Evolutionary conservation across 2,113 vertebrate genomes (phyloP), one percentile per base, ranked within the genome.

Genomic region (Poecile atricapillus): DNA sequence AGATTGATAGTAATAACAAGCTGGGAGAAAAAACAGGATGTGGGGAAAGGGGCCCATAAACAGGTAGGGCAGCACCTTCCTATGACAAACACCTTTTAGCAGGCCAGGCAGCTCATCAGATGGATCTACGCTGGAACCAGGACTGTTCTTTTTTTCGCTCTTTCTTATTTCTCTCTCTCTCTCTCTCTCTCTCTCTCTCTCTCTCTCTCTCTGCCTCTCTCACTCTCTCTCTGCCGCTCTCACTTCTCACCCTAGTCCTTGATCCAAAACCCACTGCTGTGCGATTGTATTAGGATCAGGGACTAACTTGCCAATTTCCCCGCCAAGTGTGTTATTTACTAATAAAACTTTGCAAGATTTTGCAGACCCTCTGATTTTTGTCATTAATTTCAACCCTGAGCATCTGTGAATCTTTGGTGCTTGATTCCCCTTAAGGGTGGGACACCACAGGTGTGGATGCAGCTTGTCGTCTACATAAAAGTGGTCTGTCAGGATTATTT

Each of bases 341-440:
- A 52, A 59, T 30, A 65, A 52, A 74, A 67, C 18, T 52, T 59
- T 5, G 10, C 7, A 44, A 65, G 19, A 2, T 59, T 59, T 39
- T 74, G 33, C 13, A 28, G 13, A 67, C 5, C 2, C 19, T 59
- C 68, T 81, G 44, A 52, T 17, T 67, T 67, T 74, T 59, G 44
- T 37, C 5, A 15, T 39, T 67, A 19, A 37, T 82, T 82, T 82
- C 52, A 52, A 18, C 23, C 19, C 25, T 37, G 9, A 89, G 20
- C 19, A 21, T 52, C 33, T 52, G 17, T 23, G 33, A 46, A 30
- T 67, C 53, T 68, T 15, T 7, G 8, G 10, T 60, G 15, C 28
- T 80, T 0, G 0, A 30, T 49, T 49, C 14, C 13, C 30, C 31
- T 18, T 21, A 52, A 7, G 13, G 20, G 20, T n/a, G 37, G 28